These are phyloP conservation scores for Philereme vetulata DNA, from an alignment of 2,888 invertebrate genomes.

Conservation along the genomic window DNA sequence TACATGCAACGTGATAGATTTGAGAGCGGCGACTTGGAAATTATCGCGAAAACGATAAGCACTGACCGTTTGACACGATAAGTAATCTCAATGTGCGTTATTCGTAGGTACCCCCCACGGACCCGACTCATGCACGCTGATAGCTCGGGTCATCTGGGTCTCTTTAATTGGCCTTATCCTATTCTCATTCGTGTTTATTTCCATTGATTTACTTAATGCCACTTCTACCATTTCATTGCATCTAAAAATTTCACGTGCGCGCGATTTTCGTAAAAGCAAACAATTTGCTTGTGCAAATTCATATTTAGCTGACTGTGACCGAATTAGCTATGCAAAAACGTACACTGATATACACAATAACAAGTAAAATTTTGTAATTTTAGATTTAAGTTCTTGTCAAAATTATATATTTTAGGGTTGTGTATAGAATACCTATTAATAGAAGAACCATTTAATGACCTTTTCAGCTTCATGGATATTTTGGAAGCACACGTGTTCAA, in stretches of 20 bases:
- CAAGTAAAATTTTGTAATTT: too few relatives aligned
- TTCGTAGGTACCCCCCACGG: slow-evolving; percentile 71
- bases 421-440: too few relatives aligned
- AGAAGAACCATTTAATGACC: too few relatives aligned
- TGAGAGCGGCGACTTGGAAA: slow-evolving; percentile 9
- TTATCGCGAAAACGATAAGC: slow-evolving; percentile 30
- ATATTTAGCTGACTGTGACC: not conserved
- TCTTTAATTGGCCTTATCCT: slow-evolving; percentile 51
- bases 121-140: slow-evolving; percentile 70
- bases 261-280: slow-evolving; percentile 1
- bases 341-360: too few relatives aligned
- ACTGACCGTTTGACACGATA: slow-evolving; percentile 46
- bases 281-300: slow-evolving; percentile 1
- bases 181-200: slow-evolving; percentile 53
- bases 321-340: too few relatives aligned
- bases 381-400: too few relatives aligned
- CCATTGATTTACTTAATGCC: slow-evolving; percentile 40
- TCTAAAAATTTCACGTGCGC: not conserved
- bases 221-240: slow-evolving; percentile 2
- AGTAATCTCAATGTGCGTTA: slow-evolving; percentile 42
- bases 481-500: too few relatives aligned
- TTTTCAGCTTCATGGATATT: too few relatives aligned
- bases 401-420: too few relatives aligned
- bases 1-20: slow-evolving; percentile 6
- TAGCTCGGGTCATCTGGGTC: slow-evolving; percentile 58